Evolutionary conservation across 2,797 vertebrate genomes (phyloP).

Genomic region (Enteromius treurensis): DNA sequence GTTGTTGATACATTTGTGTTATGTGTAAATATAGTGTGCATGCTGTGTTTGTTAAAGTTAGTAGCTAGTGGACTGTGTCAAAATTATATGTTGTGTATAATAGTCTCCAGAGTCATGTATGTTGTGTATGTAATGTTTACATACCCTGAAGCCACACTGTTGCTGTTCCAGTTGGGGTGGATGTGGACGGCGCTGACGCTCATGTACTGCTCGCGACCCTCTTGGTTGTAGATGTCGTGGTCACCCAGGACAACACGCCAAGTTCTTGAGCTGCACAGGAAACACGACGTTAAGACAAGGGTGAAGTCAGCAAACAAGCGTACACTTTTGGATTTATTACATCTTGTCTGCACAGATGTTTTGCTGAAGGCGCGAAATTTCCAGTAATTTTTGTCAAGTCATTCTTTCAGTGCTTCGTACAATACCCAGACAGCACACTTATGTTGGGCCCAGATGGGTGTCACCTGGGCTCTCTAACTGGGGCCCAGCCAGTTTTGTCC

Average conservation of each 20-base stretch:
- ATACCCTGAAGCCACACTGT: conserved; percentile 79
- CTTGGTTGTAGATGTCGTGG: conserved; percentile 77
- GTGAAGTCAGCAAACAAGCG: neutral
- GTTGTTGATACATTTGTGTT: too few species aligned
- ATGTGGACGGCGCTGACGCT: conserved; percentile 76
- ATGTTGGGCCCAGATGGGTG: too few species aligned
- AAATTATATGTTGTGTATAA: neutral
- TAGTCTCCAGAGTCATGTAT: neutral
- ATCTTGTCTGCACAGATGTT: neutral
- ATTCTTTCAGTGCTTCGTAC: too few species aligned
- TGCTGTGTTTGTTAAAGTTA: neutral
- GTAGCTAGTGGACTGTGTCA: neutral
- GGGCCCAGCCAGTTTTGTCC: too few species aligned
- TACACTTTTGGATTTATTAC: neutral
- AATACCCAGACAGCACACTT: too few species aligned
- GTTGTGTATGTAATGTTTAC: conserved; percentile 32
- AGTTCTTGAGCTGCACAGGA: conserved; percentile 64
- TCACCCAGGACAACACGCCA: conserved; percentile 88
- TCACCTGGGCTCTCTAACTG: too few species aligned
- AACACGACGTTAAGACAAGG: neutral
- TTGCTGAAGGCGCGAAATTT: fast-evolving
- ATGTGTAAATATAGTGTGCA: neutral
- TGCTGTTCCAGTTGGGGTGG: conserved; percentile 81
- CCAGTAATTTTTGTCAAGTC: too few species aligned
- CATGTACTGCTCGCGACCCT: conserved; percentile 83